A percentile compares a stretch with the other conserved stretches of the same genome.
phyloP scores from a whole-genome alignment of 2,797 vertebrate species.

The Sebastiscus tertius region DNA sequence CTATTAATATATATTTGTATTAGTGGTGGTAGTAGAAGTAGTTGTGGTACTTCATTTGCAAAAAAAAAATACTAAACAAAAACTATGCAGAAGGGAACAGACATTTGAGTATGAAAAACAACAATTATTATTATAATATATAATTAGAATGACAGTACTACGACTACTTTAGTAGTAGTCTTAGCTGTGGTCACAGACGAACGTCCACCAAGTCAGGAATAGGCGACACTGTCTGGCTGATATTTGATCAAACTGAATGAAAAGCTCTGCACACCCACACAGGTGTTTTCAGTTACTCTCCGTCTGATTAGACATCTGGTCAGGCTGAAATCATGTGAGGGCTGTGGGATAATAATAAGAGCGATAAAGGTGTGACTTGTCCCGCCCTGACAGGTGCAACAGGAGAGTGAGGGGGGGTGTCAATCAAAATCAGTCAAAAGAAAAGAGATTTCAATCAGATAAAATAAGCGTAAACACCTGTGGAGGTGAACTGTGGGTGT shows the following conservation, averaged over 20 bases:
- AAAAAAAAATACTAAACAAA: not conserved
- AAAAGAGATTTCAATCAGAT: not conserved
- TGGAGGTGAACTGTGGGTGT: not conserved
- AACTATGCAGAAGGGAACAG: not conserved
- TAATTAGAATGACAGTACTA: not conserved
- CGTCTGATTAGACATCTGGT: conserved; percentile 2
- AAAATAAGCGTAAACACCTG: not conserved
- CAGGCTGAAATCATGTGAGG: not conserved
- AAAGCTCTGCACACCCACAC: not conserved
- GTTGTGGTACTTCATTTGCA: not conserved
- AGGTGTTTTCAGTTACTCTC: conserved; percentile 21
- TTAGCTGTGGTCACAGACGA: too few species aligned
- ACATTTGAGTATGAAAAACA: not conserved
- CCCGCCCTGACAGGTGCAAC: not conserved
- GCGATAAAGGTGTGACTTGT: not conserved
- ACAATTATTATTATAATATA: not conserved
- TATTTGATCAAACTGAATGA: not conserved
- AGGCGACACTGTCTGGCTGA: not conserved
- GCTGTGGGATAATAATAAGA: not conserved
- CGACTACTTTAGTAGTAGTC: not conserved
- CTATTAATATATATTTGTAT: not conserved
- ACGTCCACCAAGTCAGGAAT: not conserved
- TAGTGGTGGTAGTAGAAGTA: not conserved
- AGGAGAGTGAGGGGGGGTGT: not conserved
- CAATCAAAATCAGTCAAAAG: not conserved